phyloP scores from a whole-genome alignment of 2,888 invertebrate species.

The Unio pictorum region DNA sequence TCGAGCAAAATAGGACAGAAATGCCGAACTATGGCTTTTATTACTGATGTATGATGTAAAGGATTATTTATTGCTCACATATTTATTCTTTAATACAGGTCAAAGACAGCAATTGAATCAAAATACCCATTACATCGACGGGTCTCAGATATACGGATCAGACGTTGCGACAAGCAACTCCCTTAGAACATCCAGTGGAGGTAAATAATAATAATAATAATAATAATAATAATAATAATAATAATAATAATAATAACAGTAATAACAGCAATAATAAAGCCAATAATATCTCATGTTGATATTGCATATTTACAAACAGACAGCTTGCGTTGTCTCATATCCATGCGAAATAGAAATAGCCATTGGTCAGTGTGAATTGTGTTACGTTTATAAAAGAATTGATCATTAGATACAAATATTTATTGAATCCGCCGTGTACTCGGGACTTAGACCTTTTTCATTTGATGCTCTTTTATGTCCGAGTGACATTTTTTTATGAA shows the following conservation, averaged over 20 bases:
- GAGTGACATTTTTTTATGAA: too few species aligned
- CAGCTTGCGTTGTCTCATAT: neutral
- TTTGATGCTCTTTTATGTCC: too few species aligned
- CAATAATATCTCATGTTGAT: neutral
- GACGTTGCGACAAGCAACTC: conserved; percentile 9
- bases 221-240: too few species aligned
- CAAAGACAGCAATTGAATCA: conserved; percentile 36
- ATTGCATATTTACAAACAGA: neutral
- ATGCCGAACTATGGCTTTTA: too few species aligned
- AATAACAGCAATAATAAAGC: neutral
- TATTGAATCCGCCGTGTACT: too few species aligned
- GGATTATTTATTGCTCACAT: neutral
- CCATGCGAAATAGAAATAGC: too few species aligned
- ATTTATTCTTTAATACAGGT: conserved; percentile 15
- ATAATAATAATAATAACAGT: neutral
- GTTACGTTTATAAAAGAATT: too few species aligned
- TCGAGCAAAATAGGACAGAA: too few species aligned
- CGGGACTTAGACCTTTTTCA: too few species aligned
- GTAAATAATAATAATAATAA: conserved; percentile 5
- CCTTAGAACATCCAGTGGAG: conserved; percentile 17
- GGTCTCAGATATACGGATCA: conserved; percentile 35
- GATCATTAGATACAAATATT: too few species aligned
- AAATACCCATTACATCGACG: conserved; percentile 35
- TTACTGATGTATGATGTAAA: too few species aligned
- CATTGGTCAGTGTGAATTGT: too few species aligned